Conservation (phyloP, 2,888 invertebrate genomes). For the Lypha dubia region DNA sequence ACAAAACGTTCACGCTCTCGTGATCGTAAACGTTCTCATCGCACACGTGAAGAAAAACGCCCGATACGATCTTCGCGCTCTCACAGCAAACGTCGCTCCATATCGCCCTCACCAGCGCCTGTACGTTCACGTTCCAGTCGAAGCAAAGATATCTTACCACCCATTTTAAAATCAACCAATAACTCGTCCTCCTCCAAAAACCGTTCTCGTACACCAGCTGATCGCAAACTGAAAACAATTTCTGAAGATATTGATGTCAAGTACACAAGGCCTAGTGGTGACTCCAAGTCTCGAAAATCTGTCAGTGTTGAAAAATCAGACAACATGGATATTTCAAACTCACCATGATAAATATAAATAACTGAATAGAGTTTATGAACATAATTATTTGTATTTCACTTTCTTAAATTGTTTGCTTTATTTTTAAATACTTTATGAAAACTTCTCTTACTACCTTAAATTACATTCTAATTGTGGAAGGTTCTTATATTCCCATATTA, state of each 20-base stretch:
- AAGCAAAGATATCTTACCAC: slow-evolving; percentile 78
- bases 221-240: slow-evolving; percentile 82
- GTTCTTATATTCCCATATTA: slow-evolving; percentile 30
- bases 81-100: slow-evolving; percentile 81
- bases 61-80: slow-evolving; percentile 82
- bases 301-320: slow-evolving; percentile 86
- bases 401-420: slow-evolving; percentile 56
- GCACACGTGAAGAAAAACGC: slow-evolving; percentile 82
- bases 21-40: slow-evolving; percentile 86
- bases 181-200: slow-evolving; percentile 79
- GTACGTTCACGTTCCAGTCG: slow-evolving; percentile 79
- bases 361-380: slow-evolving; percentile 32
- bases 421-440: slow-evolving; percentile 44
- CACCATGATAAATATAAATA: slow-evolving; percentile 84
- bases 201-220: slow-evolving; percentile 81
- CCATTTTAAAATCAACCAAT: slow-evolving; percentile 68
- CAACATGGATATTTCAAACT: slow-evolving; percentile 92
- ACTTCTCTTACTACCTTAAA: slow-evolving; percentile 21
- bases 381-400: slow-evolving; percentile 55
- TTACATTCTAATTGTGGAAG: slow-evolving; percentile 54
- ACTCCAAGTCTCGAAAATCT: slow-evolving; percentile 85
- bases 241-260: slow-evolving; percentile 79
- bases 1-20: slow-evolving; percentile 84
- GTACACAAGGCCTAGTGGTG: slow-evolving; percentile 81
- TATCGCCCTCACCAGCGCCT: slow-evolving; percentile 82